A percentile compares a stretch with the other conserved stretches of the same genome.
Conservation (phyloP, 2,797 vertebrate species). For the Spizella passerina region DNA sequence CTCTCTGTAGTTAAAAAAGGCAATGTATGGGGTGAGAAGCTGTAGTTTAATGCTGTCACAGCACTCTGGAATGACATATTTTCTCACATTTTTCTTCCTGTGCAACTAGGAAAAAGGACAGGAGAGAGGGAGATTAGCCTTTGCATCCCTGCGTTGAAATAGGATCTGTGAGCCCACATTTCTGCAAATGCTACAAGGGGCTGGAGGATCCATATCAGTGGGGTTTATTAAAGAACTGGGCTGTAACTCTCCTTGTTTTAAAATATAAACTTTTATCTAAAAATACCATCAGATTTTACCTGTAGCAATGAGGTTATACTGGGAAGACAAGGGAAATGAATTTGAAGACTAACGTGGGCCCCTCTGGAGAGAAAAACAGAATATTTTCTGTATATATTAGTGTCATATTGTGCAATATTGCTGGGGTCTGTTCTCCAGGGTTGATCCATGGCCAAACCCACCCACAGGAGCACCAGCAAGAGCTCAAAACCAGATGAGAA, state of each 20-base stretch:
- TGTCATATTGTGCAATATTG: not conserved
- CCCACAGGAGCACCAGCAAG: not conserved
- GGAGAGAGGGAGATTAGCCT: not conserved
- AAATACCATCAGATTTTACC: not conserved
- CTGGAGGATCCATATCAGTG: not conserved
- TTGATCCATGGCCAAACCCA: not conserved
- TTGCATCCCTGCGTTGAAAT: not conserved
- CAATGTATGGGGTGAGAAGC: not conserved
- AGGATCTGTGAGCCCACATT: not conserved
- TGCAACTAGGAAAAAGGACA: not conserved
- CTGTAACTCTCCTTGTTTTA: not conserved
- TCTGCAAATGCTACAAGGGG: not conserved
- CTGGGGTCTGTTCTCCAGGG: not conserved
- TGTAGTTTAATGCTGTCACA: not conserved
- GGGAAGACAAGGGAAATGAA: not conserved
- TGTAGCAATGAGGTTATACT: not conserved
- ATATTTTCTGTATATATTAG: not conserved
- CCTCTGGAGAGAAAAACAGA: fast-evolving
- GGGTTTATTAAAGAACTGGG: not conserved
- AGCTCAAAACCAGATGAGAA: not conserved
- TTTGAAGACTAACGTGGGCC: not conserved
- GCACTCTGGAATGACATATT: not conserved
- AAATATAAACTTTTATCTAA: not conserved
- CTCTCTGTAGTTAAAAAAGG: not conserved
- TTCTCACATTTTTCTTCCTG: conserved; percentile 23